phyloP scores from a whole-genome alignment of 2,797 vertebrate species.

The Eulemur rubriventer region DNA sequence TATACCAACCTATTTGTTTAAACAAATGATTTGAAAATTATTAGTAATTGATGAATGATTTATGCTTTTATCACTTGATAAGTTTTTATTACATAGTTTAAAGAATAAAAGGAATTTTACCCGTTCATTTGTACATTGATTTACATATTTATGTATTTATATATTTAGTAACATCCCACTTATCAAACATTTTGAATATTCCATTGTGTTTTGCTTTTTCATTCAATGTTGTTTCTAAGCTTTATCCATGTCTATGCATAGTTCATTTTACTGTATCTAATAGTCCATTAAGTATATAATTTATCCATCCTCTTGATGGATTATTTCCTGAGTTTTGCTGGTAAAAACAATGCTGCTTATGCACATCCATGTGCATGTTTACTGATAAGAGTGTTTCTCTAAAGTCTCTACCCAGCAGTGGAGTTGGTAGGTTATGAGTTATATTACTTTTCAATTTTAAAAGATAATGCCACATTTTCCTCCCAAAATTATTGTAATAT shows the following conservation, averaged over 20 bases:
- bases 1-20: neutral
- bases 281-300: neutral
- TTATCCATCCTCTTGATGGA: neutral
- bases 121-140: neutral
- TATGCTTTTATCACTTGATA: neutral
- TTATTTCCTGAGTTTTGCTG: neutral
- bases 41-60: neutral
- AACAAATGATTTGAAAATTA: neutral
- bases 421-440: neutral
- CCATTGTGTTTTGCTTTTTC: conserved; percentile 9
- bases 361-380: neutral
- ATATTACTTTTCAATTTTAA: neutral
- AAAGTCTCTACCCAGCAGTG: neutral
- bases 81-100: neutral
- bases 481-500: neutral
- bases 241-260: neutral
- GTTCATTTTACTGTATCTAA: neutral
- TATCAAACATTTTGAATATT: neutral
- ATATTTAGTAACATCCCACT: neutral
- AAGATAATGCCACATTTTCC: neutral
- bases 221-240: neutral
- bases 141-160: neutral
- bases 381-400: neutral
- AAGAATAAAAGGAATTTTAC: neutral
- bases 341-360: neutral